Base-by-base conservation (phyloP, 2,888 invertebrate genomes). In the Eueremaeus valkanovi region DNA sequence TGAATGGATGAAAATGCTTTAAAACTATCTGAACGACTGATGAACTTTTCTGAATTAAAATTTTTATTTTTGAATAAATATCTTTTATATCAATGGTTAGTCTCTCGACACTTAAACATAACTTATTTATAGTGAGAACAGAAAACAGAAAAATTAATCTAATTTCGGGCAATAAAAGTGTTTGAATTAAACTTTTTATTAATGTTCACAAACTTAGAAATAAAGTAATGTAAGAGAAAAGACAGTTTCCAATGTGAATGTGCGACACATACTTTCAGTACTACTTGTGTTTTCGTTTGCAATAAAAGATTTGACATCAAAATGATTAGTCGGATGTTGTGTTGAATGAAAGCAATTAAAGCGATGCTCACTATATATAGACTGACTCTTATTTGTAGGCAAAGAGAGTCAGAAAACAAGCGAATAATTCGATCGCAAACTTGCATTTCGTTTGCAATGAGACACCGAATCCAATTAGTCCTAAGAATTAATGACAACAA, bases 391-490 rank as follows among this genome's bases (percentile, higher is more conserved):
- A 16, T 31, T 40, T 40, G 66, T 16, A 29, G 40, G 36, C 21
- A 33, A 18, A 31, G 33, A 40, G n/a, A n/a, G n/a, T n/a, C n/a
- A n/a, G n/a, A 6, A 66, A 66, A 63, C 33, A 40, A n/a, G 21
- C 1, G 24, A 40, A 66, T 63, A 33, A 63, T 31, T 63, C 63
- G 33, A 63, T 63, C 21, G n/a, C 0, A 36, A 40, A 40, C 18
- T 36, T 33, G 40, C 21, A 36, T 63, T 31, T 58, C 58, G 3
- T 29, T 49, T 24, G 66, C n/a, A 66, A 40, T 36, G 21, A 31
- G 40, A 66, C 66, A 66, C 66, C 3, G 40, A 66, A 66, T 66
- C 66, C 66, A 66, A 66, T 66, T 66, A 66, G 66, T 66, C 11
- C 66, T 21, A 9, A n/a, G 40, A 66, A 66, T 66, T 66, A 66